Conservation (phyloP, 2,797 vertebrate species). For the Lepidocolaptes lacrymiger region DNA sequence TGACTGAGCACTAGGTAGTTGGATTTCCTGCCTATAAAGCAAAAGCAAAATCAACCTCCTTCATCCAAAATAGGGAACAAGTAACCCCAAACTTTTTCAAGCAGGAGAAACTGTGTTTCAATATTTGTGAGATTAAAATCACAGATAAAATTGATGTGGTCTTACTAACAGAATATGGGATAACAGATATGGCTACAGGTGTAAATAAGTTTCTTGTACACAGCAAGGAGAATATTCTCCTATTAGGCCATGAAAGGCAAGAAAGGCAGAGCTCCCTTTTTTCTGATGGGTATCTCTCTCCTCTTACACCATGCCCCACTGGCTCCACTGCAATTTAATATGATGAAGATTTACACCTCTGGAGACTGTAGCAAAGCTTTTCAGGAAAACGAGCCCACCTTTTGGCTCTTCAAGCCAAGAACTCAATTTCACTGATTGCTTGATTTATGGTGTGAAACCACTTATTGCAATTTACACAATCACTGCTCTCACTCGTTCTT, state of each 20-base stretch:
- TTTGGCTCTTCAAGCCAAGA: conserved; percentile 32
- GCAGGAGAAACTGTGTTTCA: not conserved
- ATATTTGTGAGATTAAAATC: not conserved
- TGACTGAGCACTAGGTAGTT: not conserved
- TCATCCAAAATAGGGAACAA: not conserved
- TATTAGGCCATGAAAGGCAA: accelerated
- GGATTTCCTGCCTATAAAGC: not conserved
- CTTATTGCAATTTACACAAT: conserved; percentile 37
- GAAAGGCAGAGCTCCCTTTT: not conserved
- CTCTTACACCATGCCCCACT: not conserved
- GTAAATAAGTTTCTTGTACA: not conserved
- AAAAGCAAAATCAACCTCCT: not conserved
- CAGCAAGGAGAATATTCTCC: not conserved
- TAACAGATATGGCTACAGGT: not conserved
- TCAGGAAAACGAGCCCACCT: conserved; percentile 29
- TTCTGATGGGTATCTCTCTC: not conserved
- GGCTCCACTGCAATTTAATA: not conserved
- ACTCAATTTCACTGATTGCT: conserved; percentile 47
- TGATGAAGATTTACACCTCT: conserved; percentile 30
- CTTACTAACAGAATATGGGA: not conserved
- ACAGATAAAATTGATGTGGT: not conserved
- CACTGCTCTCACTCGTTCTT: not conserved
- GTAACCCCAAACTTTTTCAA: not conserved
- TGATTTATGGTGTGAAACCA: conserved; percentile 55
- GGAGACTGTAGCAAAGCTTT: not conserved